Evolutionary conservation across 1,140 invertebrate species (phyloP).

Genomic region (Diprion similis): DNA sequence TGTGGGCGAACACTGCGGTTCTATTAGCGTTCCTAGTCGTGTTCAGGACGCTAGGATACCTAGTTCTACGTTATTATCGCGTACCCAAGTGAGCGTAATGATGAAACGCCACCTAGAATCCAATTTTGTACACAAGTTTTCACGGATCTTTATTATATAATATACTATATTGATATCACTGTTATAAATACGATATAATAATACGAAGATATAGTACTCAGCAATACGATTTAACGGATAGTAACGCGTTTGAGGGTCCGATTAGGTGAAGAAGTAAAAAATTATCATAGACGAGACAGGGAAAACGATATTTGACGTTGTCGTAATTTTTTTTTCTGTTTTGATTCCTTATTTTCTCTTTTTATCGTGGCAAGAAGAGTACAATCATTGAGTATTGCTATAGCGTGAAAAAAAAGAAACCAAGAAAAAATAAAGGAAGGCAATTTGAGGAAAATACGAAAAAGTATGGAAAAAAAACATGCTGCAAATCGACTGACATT

Average conservation of each 20-base stretch:
- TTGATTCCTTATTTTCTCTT: neutral
- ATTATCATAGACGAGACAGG: neutral
- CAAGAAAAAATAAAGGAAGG: slow-evolving; percentile 19
- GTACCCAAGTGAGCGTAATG: slow-evolving; percentile 65
- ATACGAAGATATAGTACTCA: neutral
- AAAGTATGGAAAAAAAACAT: slow-evolving; percentile 16
- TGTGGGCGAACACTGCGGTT: slow-evolving; percentile 82
- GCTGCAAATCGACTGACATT: slow-evolving; percentile 31
- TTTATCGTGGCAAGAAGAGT: slow-evolving; percentile 43
- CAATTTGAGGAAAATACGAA: slow-evolving; percentile 15
- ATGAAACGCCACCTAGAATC: slow-evolving; percentile 30
- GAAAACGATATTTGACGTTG: neutral
- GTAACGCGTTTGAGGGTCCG: neutral
- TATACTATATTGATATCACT: slow-evolving; percentile 16
- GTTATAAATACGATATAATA: neutral
- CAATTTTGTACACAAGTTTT: slow-evolving; percentile 37
- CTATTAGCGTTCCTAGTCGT: slow-evolving; percentile 75
- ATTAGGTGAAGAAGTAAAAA: too few relatives aligned
- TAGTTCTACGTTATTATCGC: slow-evolving; percentile 77
- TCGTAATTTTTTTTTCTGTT: too few relatives aligned
- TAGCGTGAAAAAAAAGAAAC: neutral
- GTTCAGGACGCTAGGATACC: slow-evolving; percentile 77
- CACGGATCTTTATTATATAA: slow-evolving; percentile 33
- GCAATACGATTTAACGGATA: slow-evolving; percentile 2
- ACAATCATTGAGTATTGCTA: slow-evolving; percentile 21